These are phyloP conservation scores for Gracilinanus agilis DNA, from an alignment of 2,113 vertebrate genomes.

Conservation along the genomic window DNA sequence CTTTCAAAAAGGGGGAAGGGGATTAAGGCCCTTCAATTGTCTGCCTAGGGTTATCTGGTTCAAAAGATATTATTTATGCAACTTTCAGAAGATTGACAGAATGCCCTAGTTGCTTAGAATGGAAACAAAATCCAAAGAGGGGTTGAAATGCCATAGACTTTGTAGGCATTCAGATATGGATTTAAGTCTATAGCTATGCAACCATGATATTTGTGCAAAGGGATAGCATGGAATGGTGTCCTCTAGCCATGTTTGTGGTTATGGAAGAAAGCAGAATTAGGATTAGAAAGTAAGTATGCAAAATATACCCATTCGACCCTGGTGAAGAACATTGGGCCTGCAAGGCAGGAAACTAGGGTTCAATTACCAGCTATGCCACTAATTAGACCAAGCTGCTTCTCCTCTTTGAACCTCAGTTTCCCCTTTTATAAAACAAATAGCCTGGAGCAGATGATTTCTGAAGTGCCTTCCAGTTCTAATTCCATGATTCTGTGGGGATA, in stretches of 20 bases:
- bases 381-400: neutral
- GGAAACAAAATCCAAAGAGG: neutral
- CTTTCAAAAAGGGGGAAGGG: neutral
- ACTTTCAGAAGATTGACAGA: neutral
- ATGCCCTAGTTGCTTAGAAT: neutral
- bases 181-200: neutral
- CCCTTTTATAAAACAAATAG: neutral
- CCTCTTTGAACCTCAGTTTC: neutral
- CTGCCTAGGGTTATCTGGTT: neutral
- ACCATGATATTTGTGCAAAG: accelerated
- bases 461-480: neutral
- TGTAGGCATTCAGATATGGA: neutral
- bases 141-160: neutral
- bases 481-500: neutral
- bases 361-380: neutral
- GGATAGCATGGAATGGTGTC: neutral
- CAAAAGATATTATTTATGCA: neutral
- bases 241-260: neutral
- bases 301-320: too few relatives aligned
- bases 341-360: neutral
- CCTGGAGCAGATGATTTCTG: neutral
- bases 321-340: neutral
- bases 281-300: neutral
- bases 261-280: neutral
- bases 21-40: neutral